These are phyloP conservation scores for Coenonympha glycerion DNA, from an alignment of 2,888 invertebrate species.

Conservation along the genomic window DNA sequence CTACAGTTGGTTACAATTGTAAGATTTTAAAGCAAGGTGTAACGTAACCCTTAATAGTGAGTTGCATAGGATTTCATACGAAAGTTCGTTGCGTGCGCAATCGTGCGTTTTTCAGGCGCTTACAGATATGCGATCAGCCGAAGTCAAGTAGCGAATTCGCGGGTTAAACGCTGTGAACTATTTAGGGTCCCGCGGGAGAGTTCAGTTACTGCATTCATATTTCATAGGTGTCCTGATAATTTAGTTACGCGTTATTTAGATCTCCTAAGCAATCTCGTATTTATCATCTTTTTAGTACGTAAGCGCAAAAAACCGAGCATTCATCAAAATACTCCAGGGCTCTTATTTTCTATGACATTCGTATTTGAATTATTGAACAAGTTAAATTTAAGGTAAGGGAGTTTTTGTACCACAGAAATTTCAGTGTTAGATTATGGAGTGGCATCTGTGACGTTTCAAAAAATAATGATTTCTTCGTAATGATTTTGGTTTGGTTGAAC, in stretches of 20 bases:
- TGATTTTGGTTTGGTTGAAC: no score
- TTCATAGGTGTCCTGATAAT: conserved; percentile 18
- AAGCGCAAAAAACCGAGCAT: conserved; percentile 36
- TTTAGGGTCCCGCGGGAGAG: conserved; percentile 9
- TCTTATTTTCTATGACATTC: neutral
- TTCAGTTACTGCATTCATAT: conserved; percentile 14
- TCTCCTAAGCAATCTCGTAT: conserved; percentile 60
- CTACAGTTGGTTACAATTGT: no score
- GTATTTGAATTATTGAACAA: no score
- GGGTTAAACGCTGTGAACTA: conserved; percentile 13
- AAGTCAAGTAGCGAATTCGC: neutral
- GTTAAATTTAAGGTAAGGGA: neutral
- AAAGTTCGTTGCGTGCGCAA: neutral
- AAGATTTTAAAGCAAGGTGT: no score
- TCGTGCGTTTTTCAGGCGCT: neutral
- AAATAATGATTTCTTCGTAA: no score
- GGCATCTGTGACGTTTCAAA: neutral
- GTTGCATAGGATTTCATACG: neutral
- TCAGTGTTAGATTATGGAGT: no score
- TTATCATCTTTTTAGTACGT: conserved; percentile 39
- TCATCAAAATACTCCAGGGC: conserved; percentile 37
- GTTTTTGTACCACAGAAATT: neutral
- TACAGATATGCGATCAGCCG: neutral
- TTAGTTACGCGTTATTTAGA: conserved; percentile 48
- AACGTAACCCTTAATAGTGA: no score